Percentiles rank a stretch among this genome's conserved stretches.
Conservation (phyloP, 1,140 invertebrate genomes). For the Pantala flavescens region DNA sequence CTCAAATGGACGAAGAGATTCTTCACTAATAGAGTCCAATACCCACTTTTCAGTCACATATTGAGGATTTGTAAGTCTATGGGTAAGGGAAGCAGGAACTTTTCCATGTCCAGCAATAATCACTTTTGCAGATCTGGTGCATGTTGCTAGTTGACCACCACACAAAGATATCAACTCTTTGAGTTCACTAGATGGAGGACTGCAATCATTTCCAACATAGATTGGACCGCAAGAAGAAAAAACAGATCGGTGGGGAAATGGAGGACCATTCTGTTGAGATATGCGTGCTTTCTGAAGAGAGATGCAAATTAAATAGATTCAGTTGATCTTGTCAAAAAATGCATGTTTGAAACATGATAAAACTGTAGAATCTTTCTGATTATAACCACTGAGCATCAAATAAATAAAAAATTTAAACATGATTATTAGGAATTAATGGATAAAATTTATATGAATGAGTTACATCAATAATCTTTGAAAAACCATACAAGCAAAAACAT, state of each 20-base stretch:
- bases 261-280: slow-evolving; percentile 34
- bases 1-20: neutral
- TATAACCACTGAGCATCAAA: too few relatives aligned
- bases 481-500: too few relatives aligned
- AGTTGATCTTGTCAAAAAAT: too few relatives aligned
- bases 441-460: too few relatives aligned
- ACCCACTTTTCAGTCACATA: slow-evolving; percentile 39
- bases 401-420: too few relatives aligned
- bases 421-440: too few relatives aligned
- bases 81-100: slow-evolving; percentile 26
- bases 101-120: slow-evolving; percentile 35
- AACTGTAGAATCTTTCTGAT: too few relatives aligned
- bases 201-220: slow-evolving; percentile 33
- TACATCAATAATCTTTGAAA: too few relatives aligned
- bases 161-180: slow-evolving; percentile 23
- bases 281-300: slow-evolving; percentile 29
- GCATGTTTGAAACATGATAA: too few relatives aligned
- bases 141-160: too few relatives aligned
- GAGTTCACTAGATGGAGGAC: slow-evolving; percentile 33
- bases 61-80: too few relatives aligned
- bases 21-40: slow-evolving; percentile 36
- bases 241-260: slow-evolving; percentile 35
- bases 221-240: slow-evolving; percentile 37
- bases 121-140: slow-evolving; percentile 28
- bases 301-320: too few relatives aligned